Base-by-base conservation (phyloP, 2,888 invertebrate species). In the Dicyrtomina minuta region DNA sequence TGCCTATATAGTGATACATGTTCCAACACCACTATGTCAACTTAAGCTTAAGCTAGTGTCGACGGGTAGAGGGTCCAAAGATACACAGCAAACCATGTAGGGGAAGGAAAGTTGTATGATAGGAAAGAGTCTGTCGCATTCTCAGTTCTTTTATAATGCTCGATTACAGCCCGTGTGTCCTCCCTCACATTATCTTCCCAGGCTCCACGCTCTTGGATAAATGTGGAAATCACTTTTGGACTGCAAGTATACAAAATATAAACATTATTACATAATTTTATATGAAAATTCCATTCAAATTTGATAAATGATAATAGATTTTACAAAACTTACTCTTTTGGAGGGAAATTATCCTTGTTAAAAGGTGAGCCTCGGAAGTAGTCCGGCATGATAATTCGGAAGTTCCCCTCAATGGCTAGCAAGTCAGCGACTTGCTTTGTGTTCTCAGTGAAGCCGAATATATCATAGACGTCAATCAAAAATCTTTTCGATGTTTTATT, bases 391-490 rank as follows among this genome's bases (percentile, higher is more conserved):
- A 72, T 69, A 13, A 73, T 68, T 6, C 72, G 64, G 61, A 76
- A 75, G 6, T 49, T 22, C 4, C 74, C 72, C 12, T 55, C 49
- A 13, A 65, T 64, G 0, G 75, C 75, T 39, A 75, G 17, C 15
- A 58, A 62, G 49, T 76, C 75, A 2, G 69, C 73, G 13, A 75
- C 72, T 44, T 71, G 73, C 22, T 72, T 72, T 12, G 72, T 75
- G 44, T 73, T 73, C 15, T 66, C 60, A 8, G 62, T 46, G 24
- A 60, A 53, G 6, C 75, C 76, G 51, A 73, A 74, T 62, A 76
- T 75, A 56, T 76, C 76, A 41, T 76, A 74, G 13, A 71, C 74
- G 4, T 67, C 74, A 49, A 76, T 75, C 10, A 77, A 65, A 1
- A 75, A 13, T 6, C 72, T 55, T 2, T 65, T 70, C 1, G 68